Conservation (phyloP, 2,113 vertebrate genomes). For the Proteles cristata region DNA sequence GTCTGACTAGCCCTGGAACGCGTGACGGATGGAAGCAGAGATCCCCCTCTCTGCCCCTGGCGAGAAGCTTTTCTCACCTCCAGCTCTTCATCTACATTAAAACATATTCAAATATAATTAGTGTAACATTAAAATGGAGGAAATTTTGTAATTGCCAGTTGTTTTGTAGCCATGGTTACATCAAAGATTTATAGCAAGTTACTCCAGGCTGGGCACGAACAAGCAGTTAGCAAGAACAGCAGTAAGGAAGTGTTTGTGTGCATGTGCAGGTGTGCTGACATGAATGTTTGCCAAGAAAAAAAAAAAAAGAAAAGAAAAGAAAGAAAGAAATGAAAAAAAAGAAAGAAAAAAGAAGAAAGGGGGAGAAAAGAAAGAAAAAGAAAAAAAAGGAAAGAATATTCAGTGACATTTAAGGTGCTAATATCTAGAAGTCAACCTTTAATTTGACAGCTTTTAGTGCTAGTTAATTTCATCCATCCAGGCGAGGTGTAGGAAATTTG, state of each 20-base stretch:
- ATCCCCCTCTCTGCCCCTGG: neutral
- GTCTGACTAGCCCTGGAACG: neutral
- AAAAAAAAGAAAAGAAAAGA: neutral
- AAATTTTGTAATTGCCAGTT: constrained; percentile 90
- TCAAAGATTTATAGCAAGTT: constrained; percentile 87
- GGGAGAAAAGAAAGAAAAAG: neutral
- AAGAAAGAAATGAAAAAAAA: neutral
- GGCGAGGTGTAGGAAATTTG: constrained; percentile 87
- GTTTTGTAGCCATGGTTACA: constrained; percentile 91
- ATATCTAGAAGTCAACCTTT: constrained; percentile 92
- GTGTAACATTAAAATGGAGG: constrained; percentile 87
- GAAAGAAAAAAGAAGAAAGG: neutral
- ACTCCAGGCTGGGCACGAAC: constrained; percentile 88
- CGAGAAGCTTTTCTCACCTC: constrained; percentile 75
- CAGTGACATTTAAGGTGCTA: constrained; percentile 91
- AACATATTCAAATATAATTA: constrained; percentile 92
- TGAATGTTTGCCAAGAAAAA: constrained; percentile 79
- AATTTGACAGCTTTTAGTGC: constrained; percentile 92
- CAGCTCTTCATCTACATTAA: constrained; percentile 82
- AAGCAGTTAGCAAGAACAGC: constrained; percentile 88
- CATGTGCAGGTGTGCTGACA: constrained; percentile 87
- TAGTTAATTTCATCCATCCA: constrained; percentile 90
- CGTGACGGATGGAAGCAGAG: neutral
- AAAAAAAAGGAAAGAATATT: constrained; percentile 82
- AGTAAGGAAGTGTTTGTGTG: constrained; percentile 85